Conservation (phyloP, 2,888 invertebrate genomes). For the Caenorhabditis sp. region DNA sequence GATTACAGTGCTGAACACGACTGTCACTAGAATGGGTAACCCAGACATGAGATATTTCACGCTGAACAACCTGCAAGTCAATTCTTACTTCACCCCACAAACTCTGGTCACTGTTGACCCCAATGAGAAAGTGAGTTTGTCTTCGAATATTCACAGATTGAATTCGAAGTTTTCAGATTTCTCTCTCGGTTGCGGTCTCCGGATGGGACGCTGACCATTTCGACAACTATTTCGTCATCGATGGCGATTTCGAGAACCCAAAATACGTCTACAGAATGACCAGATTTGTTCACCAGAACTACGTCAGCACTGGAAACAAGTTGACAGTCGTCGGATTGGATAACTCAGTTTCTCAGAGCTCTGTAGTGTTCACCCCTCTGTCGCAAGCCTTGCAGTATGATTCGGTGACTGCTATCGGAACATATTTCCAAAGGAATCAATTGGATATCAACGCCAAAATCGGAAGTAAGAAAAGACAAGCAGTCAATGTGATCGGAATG, state of each 20-base stretch:
- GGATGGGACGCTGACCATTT: conserved; percentile 35
- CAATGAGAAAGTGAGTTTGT: background rate
- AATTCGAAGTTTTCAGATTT: conserved; percentile 20
- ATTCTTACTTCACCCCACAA: conserved; percentile 22
- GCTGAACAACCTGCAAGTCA: conserved; percentile 38
- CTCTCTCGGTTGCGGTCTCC: conserved; percentile 27
- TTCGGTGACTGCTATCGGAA: conserved; percentile 22
- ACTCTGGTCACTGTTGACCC: background rate
- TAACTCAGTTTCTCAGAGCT: conserved; percentile 36
- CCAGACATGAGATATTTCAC: conserved; percentile 22
- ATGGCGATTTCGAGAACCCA: conserved; percentile 23
- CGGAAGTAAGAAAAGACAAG: conserved; percentile 6
- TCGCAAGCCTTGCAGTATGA: conserved; percentile 22
- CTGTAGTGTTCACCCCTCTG: conserved; percentile 23
- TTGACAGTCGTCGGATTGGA: conserved; percentile 52
- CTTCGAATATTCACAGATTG: background rate
- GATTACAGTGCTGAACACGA: conserved; percentile 14
- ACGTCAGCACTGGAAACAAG: conserved; percentile 29
- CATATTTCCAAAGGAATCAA: conserved; percentile 24
- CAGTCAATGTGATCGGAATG: conserved; percentile 23
- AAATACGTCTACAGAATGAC: conserved; percentile 27
- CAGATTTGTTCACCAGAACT: conserved; percentile 9
- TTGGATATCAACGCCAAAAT: conserved; percentile 8
- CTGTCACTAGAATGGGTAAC: background rate
- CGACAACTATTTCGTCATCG: conserved; percentile 41